Percentiles rank a stretch among this genome's conserved stretches.
phyloP scores from a whole-genome alignment of 2,888 invertebrate genomes.

The Acanthosepion lycidas region DNA sequence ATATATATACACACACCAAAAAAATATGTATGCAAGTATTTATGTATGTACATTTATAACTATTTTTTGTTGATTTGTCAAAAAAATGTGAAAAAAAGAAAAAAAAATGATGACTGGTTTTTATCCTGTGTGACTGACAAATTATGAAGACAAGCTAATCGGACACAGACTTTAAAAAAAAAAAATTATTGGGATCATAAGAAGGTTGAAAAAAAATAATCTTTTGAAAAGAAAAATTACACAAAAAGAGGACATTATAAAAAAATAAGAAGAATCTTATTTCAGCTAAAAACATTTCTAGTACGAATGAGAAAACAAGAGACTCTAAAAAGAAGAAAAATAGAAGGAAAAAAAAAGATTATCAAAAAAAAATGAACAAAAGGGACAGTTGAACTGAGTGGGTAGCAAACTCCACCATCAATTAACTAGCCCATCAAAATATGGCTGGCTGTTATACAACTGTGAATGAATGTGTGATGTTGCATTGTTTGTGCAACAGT shows the following conservation, averaged over 20 bases:
- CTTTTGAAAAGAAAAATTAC: background rate
- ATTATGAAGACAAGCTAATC: background rate
- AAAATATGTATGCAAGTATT: too few species aligned
- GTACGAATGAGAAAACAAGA: too few species aligned
- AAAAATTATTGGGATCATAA: background rate
- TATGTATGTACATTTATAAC: background rate
- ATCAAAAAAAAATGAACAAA: background rate
- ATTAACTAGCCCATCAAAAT: background rate
- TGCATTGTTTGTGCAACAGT: constrained; percentile 4
- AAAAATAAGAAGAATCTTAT: background rate
- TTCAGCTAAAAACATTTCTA: too few species aligned
- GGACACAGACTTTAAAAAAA: background rate
- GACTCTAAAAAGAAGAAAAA: background rate
- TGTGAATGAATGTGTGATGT: background rate
- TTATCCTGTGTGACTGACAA: constrained; percentile 6
- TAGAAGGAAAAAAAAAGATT: background rate
- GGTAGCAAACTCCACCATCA: background rate
- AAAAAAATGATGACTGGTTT: background rate
- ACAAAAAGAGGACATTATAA: background rate
- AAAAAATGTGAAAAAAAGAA: background rate
- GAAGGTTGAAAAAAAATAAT: background rate
- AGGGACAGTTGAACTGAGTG: background rate
- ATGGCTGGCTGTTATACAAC: background rate
- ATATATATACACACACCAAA: background rate
- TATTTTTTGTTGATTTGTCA: constrained; percentile 20